Evolutionary conservation across 2,888 invertebrate species (phyloP), one percentile per base, ranked within the genome.

Genomic region (Drosophila neonasuta): DNA sequence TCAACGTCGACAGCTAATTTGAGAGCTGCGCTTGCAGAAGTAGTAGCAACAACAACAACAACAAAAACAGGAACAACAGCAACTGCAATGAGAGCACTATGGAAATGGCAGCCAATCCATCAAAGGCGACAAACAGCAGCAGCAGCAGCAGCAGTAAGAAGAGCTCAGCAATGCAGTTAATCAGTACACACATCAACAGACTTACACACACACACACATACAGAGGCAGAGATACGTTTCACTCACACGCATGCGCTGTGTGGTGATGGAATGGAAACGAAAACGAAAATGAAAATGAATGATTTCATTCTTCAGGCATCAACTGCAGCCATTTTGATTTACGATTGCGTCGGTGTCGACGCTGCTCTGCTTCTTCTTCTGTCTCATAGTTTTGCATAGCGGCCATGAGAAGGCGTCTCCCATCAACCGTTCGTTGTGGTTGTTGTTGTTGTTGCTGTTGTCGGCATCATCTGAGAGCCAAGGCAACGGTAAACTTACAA

Each of bases 321-420:
- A 80, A 77, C 64, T 82, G 80, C 81, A 90, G 90, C 90, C 90
- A 91, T 90, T 91, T 91, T 90, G 91, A 90, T 90, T 90, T 90
- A 91, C 89, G 89, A 86, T 80, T 74, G 67, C 86, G 61, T 69
- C 66, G 79, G 62, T 52, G 63, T 56, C 34, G 60, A 15, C 56
- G 59, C 13, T 39, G 10, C 36, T 24, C 44, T 51, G 29, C 59
- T 52, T 55, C 24, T 64, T 59, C 60, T 64, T 59, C 60, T 58
- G 6, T 24, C 24, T 51, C 39, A 50, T 51, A 60, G 73, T 72
- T 72, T 72, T 72, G 77, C 80, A 80, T 77, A 60, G 73, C 80
- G 61, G 72, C 76, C 71, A 80, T 78, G 71, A 69, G 74, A 77
- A 86, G 80, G 86, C 84, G 86, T 86, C 86, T 67, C 77, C 73